phyloP scores from a whole-genome alignment of 2,888 invertebrate genomes.

The Dorcus parallelipipedus region DNA sequence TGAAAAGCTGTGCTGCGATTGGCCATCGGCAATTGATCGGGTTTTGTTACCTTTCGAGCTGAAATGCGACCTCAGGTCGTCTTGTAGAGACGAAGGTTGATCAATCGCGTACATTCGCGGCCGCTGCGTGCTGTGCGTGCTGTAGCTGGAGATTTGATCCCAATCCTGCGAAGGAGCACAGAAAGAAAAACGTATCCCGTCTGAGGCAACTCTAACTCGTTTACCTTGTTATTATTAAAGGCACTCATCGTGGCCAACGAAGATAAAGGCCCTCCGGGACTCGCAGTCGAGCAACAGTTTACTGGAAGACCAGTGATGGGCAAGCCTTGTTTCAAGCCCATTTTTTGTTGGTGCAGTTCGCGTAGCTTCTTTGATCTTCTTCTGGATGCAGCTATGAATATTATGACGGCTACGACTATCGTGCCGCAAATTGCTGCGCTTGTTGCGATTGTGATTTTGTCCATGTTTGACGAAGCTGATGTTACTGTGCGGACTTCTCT shows the following conservation, averaged over 20 bases:
- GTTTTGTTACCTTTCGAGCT: conserved; percentile 62
- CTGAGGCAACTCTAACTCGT: not conserved
- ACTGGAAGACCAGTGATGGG: conserved; percentile 73
- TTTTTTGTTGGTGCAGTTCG: conserved; percentile 63
- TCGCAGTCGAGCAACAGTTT: conserved; percentile 77
- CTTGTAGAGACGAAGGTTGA: conserved; percentile 57
- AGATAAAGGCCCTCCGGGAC: conserved; percentile 75
- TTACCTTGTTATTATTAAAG: conserved; percentile 78
- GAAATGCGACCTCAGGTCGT: conserved; percentile 72
- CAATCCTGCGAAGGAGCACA: conserved; percentile 56
- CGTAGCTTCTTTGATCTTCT: conserved; percentile 76
- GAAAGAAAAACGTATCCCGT: not conserved
- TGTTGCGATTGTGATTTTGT: conserved; percentile 91
- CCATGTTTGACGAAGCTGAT: conserved; percentile 84
- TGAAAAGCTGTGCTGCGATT: conserved; percentile 85
- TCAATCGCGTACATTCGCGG: conserved; percentile 80
- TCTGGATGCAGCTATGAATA: conserved; percentile 83
- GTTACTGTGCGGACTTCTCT: conserved; percentile 84
- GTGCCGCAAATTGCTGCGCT: conserved; percentile 91
- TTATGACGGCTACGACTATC: conserved; percentile 84
- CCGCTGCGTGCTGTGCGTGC: conserved; percentile 84
- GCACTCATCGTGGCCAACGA: conserved; percentile 81
- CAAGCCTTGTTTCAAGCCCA: conserved; percentile 57
- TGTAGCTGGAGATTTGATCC: conserved; percentile 88
- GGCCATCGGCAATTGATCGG: conserved; percentile 82